phyloP scores from a whole-genome alignment of 1,140 invertebrate genomes.

The Lutraria rhynchaena region DNA sequence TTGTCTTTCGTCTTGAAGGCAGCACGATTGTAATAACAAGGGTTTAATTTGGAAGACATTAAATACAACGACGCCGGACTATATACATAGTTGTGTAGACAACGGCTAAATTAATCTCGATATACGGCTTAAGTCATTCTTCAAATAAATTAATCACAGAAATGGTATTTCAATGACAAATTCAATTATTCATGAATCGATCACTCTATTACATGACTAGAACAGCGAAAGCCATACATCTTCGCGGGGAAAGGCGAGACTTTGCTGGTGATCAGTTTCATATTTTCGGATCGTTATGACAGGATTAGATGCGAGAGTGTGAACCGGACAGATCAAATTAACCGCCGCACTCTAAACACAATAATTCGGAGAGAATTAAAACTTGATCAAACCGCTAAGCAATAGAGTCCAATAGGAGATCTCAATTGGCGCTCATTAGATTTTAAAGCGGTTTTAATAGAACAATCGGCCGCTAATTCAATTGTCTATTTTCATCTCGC shows the following conservation, averaged over 20 bases:
- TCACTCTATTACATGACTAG: slow-evolving; percentile 12
- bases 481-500: slow-evolving; percentile 43
- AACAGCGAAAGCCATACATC: slow-evolving; percentile 7
- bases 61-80: too few relatives aligned
- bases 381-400: slow-evolving; percentile 7
- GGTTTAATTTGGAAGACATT: too few relatives aligned
- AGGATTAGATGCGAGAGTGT: slow-evolving; percentile 33
- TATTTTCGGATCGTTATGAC: slow-evolving; percentile 49
- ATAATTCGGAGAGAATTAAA: slow-evolving; percentile 57
- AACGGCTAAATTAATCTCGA: background rate
- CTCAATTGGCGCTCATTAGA: slow-evolving; percentile 63
- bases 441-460: slow-evolving; percentile 59
- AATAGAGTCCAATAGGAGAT: slow-evolving; percentile 28
- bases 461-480: slow-evolving; percentile 55
- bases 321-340: slow-evolving; percentile 60
- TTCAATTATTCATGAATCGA: slow-evolving; percentile 34
- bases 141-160: slow-evolving; percentile 18
- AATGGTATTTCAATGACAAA: slow-evolving; percentile 28
- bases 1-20: too few relatives aligned
- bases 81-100: too few relatives aligned
- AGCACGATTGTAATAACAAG: too few relatives aligned
- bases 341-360: slow-evolving; percentile 42
- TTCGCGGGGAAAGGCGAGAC: background rate
- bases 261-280: slow-evolving; percentile 4
- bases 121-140: too few relatives aligned